A percentile compares a stretch with the other conserved stretches of the same genome.
phyloP scores from a whole-genome alignment of 2,113 vertebrate species.

The Eira barbara region DNA sequence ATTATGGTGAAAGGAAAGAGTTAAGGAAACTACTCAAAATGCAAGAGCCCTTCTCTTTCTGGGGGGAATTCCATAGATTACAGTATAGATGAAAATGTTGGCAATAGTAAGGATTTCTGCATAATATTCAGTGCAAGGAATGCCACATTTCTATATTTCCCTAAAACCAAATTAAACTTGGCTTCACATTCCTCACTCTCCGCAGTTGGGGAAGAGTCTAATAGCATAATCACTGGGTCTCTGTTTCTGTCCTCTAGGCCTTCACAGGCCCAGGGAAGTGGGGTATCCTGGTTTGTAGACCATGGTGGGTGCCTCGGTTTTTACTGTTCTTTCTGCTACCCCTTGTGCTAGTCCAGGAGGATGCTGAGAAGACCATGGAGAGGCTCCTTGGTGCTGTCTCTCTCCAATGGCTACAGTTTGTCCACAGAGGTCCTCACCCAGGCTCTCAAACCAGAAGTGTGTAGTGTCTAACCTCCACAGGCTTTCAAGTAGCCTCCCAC shows the following conservation, averaged over 20 bases:
- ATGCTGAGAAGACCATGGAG: background rate
- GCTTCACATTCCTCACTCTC: background rate
- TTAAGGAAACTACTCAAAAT: background rate
- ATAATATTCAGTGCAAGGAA: background rate
- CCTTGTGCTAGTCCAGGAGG: background rate
- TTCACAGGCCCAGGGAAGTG: background rate
- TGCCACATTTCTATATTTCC: background rate
- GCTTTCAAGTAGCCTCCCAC: background rate
- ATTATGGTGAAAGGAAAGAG: background rate
- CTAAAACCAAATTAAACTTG: background rate
- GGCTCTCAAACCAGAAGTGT: background rate
- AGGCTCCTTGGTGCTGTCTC: background rate
- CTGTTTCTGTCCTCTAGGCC: background rate
- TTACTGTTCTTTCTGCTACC: background rate
- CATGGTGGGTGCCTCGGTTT: background rate
- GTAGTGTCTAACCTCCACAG: background rate
- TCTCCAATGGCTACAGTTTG: background rate
- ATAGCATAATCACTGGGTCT: background rate
- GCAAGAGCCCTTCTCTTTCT: background rate
- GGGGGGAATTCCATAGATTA: background rate
- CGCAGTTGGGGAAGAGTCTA: background rate
- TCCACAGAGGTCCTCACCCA: background rate
- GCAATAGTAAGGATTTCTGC: background rate
- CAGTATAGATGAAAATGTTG: background rate
- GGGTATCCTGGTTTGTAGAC: background rate